Evolutionary conservation across 2,888 invertebrate species (phyloP).

Genomic region (Andricus curvator): DNA sequence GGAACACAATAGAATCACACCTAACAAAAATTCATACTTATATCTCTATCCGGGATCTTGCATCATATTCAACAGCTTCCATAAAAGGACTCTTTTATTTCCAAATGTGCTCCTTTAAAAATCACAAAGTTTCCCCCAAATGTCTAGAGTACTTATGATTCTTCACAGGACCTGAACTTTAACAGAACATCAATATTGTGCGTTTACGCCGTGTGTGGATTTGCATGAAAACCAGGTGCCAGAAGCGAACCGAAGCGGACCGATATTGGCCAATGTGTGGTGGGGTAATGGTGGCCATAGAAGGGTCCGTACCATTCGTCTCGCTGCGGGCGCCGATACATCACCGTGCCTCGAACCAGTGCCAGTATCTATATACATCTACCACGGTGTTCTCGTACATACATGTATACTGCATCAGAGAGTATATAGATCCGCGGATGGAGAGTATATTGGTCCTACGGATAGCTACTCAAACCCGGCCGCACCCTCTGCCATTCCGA

Average conservation of each 20-base stretch:
- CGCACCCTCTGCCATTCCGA: constrained; percentile 67
- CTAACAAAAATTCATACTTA: neutral
- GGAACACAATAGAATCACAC: neutral
- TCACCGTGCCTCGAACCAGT: constrained; percentile 73
- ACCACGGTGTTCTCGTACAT: constrained; percentile 45
- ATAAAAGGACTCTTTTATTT: neutral
- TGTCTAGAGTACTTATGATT: neutral
- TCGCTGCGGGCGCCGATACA: constrained; percentile 76
- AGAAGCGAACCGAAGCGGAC: constrained; percentile 46
- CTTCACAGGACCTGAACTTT: neutral
- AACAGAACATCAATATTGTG: constrained; percentile 9
- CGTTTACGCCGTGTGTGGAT: constrained; percentile 18
- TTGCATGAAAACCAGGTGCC: constrained; percentile 41
- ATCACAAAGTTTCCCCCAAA: neutral
- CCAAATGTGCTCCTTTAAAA: neutral
- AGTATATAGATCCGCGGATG: constrained; percentile 56
- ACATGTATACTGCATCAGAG: constrained; percentile 45
- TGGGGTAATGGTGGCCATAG: constrained; percentile 72
- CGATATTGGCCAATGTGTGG: constrained; percentile 72
- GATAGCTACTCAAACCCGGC: constrained; percentile 70
- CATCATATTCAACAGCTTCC: neutral
- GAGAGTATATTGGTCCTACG: constrained; percentile 67
- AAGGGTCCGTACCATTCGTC: constrained; percentile 74
- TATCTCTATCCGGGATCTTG: neutral
- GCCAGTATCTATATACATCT: constrained; percentile 64